Conservation (phyloP, 2,113 vertebrate genomes). For the Drymodes brunneopygia region DNA sequence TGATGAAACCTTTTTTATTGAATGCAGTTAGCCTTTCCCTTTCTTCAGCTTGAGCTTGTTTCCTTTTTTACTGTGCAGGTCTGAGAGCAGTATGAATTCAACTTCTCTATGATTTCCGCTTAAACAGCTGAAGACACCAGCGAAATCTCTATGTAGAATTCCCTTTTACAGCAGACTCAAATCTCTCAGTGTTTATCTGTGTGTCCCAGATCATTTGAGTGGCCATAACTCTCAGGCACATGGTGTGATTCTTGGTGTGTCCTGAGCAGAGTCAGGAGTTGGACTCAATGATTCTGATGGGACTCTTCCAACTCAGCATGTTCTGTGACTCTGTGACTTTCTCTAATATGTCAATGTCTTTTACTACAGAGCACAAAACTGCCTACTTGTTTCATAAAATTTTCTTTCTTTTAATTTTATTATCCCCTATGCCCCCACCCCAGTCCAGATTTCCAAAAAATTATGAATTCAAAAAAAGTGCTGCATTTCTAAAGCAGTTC, state of each 20-base stretch:
- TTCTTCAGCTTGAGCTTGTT: not conserved
- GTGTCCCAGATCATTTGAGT: not conserved
- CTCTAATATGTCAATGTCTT: not conserved
- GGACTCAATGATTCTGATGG: not conserved
- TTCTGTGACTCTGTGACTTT: not conserved
- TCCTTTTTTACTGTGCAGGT: not conserved
- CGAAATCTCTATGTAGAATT: not conserved
- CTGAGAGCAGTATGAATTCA: not conserved
- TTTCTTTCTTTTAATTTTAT: not conserved
- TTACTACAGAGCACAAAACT: not conserved
- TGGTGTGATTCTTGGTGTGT: not conserved
- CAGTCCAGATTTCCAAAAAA: not conserved
- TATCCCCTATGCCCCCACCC: rapidly evolving
- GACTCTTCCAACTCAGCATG: not conserved
- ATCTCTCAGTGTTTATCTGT: not conserved
- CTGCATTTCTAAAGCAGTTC: not conserved
- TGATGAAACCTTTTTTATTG: not conserved
- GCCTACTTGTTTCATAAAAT: not conserved
- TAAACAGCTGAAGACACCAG: not conserved
- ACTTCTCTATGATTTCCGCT: not conserved
- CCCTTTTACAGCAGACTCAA: not conserved
- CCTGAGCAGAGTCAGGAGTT: not conserved
- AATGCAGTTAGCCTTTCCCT: not conserved
- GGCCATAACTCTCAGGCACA: not conserved
- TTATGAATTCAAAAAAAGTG: not conserved